Conservation (phyloP, 2,113 vertebrate genomes). For the Ophiodon elongatus region DNA sequence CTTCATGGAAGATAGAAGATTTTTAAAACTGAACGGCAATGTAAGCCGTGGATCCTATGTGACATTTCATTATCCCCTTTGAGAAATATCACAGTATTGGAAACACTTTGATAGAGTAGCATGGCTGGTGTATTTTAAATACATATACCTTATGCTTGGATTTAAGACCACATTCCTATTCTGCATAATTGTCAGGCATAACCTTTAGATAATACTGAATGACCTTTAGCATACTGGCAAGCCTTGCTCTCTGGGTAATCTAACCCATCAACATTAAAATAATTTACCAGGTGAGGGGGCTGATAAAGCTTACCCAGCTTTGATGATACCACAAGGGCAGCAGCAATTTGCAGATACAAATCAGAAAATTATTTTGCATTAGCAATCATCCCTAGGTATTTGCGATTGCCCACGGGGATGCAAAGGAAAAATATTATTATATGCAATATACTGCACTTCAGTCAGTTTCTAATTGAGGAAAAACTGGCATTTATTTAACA, state of each 20-base stretch:
- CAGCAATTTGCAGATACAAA: constrained; percentile 76
- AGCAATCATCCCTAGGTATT: constrained; percentile 64
- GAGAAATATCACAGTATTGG: constrained; percentile 45
- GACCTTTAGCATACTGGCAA: constrained; percentile 69
- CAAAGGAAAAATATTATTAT: constrained; percentile 68
- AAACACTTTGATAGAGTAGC: constrained; percentile 36
- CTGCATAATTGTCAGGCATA: constrained; percentile 62
- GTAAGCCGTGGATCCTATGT: constrained; percentile 15
- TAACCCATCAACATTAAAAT: constrained; percentile 73
- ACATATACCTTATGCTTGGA: constrained; percentile 35
- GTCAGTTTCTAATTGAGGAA: constrained; percentile 76
- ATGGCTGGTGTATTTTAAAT: constrained; percentile 18
- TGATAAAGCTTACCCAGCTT: constrained; percentile 68
- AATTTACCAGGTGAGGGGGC: constrained; percentile 62
- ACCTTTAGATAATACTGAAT: constrained; percentile 67
- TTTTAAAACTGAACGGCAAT: constrained; percentile 30
- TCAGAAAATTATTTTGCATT: constrained; percentile 77
- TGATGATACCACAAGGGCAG: constrained; percentile 69
- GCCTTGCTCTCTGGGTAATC: constrained; percentile 58
- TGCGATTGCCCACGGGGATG: constrained; percentile 46
- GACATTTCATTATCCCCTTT: constrained; percentile 48
- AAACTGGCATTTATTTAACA: constrained; percentile 82
- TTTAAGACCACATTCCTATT: constrained; percentile 43
- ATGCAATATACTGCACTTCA: constrained; percentile 71
- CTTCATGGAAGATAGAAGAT: constrained; percentile 15